Evolutionary conservation across 2,888 invertebrate genomes (phyloP), one percentile per base, ranked within the genome.

Genomic region (Drosophila neotestacea): DNA sequence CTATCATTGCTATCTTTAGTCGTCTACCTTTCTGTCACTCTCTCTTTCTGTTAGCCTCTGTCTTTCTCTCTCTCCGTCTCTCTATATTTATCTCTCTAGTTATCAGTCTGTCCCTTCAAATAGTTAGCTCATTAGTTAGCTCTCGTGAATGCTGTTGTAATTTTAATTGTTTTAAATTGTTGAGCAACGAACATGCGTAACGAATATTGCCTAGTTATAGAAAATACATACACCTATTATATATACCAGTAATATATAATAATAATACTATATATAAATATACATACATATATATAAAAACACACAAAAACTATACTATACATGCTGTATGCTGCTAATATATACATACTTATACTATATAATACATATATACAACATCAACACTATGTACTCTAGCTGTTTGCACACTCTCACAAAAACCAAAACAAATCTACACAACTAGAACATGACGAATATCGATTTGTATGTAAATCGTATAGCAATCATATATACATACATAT

Each of bases 121-220:
- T 62, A 62, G 67, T 70, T 70, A 73, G 63, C 68, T 74, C 70
- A 66, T 62, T 81, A 77, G 73, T 73, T 78, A 74, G 81, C 70
- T 81, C 77, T 73, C 74, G 86, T 85, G 83, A 83, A 86, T 84
- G 86, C 84, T 84, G 84, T 84, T 84, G 84, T 79, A 73, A 82
- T 71, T 82, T 75, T 59, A 77, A 75, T 78, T 72, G 75, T 70
- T 73, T 73, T 56, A 70, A 67, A 67, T 86, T 86, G 87, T 84
- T 84, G 77, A 86, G 69, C 85, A 84, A 84, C 78, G 85, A 85
- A 71, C 47, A 69, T 72, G 85, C 74, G 67, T 80, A 85, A 85
- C 82, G 87, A 85, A 82, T 85, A 85, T 85, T 86, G 82, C 79
- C 77, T 83, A 83, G 83, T 70, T 80, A 73, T 83, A 78, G 69